phyloP scores from a whole-genome alignment of 2,113 vertebrate genomes.

The Chelonoidis abingdonii region DNA sequence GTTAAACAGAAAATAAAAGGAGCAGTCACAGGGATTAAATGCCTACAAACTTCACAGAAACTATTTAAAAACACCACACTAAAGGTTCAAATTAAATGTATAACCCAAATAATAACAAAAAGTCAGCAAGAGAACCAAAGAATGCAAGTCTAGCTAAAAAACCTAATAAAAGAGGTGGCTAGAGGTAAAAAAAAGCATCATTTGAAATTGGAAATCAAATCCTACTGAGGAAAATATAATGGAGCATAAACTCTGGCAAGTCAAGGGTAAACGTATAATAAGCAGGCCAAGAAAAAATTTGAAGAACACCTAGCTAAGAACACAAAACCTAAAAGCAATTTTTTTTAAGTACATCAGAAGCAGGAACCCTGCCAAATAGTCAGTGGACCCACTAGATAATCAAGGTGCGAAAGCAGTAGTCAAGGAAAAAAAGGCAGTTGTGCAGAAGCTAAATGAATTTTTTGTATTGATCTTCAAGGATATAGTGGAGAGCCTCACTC shows the following conservation, averaged over 20 bases:
- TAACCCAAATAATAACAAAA: neutral
- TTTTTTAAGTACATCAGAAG: neutral
- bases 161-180: too few species aligned
- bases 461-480: neutral
- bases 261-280: neutral
- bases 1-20: neutral
- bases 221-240: neutral
- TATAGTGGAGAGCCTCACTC: neutral
- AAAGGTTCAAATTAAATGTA: neutral
- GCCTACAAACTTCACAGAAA: neutral
- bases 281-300: neutral
- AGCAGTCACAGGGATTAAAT: neutral
- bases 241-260: neutral
- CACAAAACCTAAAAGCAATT: neutral
- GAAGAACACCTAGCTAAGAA: neutral
- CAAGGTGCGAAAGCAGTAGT: too few species aligned
- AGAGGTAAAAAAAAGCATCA: too few species aligned
- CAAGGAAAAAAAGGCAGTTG: too few species aligned
- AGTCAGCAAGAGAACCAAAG: neutral
- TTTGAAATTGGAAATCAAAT: neutral
- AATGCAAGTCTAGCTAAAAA: too few species aligned
- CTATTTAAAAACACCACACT: neutral
- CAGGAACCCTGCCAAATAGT: neutral
- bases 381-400: neutral
- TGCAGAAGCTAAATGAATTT: neutral